Evolutionary conservation across 2,888 invertebrate species (phyloP), one percentile per base, ranked within the genome.

Genomic region (Cerastoderma edule): DNA sequence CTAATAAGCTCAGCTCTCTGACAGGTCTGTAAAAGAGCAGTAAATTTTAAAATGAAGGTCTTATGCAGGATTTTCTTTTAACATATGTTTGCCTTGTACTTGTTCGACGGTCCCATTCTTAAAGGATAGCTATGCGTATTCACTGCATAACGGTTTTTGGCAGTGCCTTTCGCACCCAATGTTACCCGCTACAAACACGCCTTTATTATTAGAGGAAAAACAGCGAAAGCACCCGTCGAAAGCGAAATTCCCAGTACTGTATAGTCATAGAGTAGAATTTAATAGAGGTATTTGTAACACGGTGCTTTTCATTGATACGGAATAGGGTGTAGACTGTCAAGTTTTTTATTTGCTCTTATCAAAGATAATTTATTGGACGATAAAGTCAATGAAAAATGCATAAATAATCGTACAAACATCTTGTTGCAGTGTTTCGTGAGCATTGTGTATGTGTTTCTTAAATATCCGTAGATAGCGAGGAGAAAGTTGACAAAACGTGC

Each of bases 321-420:
- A 16, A 60, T 60, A 24, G 39, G 60, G 60, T 60, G 60, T 39
- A 35, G n/a, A 13, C 39, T 60, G 60, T 60, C 60, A 39, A 50
- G 60, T 35, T 60, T 35, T 60, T 39, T 60, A 39, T 60, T 39
- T n/a, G n/a, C 35, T 35, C 60, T 60, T 60, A 39, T 60, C 35
- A 60, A 22, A 60, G 22, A 33, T 60, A 24, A 60, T 60, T 60
- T 60, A 60, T 60, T 39, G 60, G 24, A 6, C 16, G 60, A 60
- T 60, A 60, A n/a, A 27, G 39, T 33, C 60, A 60, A 60, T 60
- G 60, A 39, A 39, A 60, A 60, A 60, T 39, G 39, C 60, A 60
- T 60, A 35, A 60, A 60, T 60, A 60, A 60, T 60, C 60, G 39
- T 35, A 10, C 1, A 60, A 22, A 35, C 22, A 39, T 35, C 22